phyloP scores from a whole-genome alignment of 2,888 invertebrate species.

The Callimorpha dominula region DNA sequence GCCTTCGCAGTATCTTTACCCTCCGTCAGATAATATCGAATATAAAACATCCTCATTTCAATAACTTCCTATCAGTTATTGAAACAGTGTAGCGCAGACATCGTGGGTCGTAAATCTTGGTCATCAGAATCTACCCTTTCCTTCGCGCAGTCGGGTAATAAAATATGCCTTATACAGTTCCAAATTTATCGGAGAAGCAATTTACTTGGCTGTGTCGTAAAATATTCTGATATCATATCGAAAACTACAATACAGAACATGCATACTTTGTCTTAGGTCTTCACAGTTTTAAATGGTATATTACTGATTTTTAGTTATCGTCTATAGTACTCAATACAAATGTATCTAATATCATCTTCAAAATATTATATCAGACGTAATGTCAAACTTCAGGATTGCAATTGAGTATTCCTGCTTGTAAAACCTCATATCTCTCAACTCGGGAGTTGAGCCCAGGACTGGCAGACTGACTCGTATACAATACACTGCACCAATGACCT shows the following conservation, averaged over 20 bases:
- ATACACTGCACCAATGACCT: no score
- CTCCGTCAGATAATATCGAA: conserved; percentile 10
- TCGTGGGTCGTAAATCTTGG: conserved; percentile 48
- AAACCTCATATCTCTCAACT: no score
- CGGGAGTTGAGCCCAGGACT: no score
- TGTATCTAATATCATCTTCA: no score
- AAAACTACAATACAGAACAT: conserved; percentile 24
- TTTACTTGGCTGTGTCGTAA: conserved; percentile 51
- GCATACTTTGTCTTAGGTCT: not conserved
- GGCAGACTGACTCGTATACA: no score
- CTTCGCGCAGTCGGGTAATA: conserved; percentile 21
- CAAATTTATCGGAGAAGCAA: conserved; percentile 45
- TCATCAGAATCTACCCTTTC: conserved; percentile 30
- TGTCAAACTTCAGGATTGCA: no score
- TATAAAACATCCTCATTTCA: conserved; percentile 40
- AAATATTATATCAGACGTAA: no score
- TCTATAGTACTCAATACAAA: no score
- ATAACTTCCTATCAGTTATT: conserved; percentile 45
- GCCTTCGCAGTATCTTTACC: not conserved
- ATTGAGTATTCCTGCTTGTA: no score
- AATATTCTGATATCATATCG: conserved; percentile 53
- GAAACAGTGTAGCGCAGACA: conserved; percentile 45
- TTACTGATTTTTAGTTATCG: no score
- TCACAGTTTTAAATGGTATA: not conserved
- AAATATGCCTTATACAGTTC: conserved; percentile 41